Percentiles rank a stretch among this genome's conserved stretches.
Conservation (phyloP, 2,113 vertebrate species). For the Pangasianodon hypophthalmus region DNA sequence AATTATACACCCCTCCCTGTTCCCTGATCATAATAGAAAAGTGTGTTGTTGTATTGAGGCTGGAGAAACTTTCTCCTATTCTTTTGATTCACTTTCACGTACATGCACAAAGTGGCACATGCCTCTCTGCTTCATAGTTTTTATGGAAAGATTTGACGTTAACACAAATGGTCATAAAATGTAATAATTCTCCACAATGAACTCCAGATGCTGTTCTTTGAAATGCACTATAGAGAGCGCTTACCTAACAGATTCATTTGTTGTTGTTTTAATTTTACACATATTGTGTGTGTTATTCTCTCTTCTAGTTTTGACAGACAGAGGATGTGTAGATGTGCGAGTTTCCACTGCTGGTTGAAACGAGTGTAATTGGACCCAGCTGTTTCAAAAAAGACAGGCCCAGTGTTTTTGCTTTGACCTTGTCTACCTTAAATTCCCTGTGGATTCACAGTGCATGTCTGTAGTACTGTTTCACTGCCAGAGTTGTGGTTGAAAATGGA, state of each 20-base stretch:
- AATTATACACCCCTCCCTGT: slow-evolving; percentile 25
- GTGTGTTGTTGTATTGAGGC: not conserved
- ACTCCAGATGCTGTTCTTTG: not conserved
- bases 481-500: slow-evolving; percentile 31
- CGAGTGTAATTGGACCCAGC: slow-evolving; percentile 18
- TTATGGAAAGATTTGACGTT: slow-evolving; percentile 4
- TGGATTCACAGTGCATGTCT: not conserved
- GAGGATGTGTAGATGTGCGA: not conserved
- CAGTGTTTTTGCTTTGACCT: slow-evolving; percentile 34
- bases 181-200: not conserved
- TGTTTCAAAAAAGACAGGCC: not conserved
- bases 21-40: slow-evolving; percentile 1
- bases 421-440: slow-evolving; percentile 33
- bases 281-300: not conserved
- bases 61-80: not conserved
- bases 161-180: not conserved
- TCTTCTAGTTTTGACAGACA: slow-evolving; percentile 1
- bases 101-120: not conserved
- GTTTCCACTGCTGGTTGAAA: not conserved
- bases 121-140: not conserved
- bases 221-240: not conserved
- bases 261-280: not conserved
- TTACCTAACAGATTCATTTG: not conserved
- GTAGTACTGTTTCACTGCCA: slow-evolving; percentile 14
- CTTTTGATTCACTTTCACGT: not conserved